Conservation (phyloP, 1,140 invertebrate species). For the honey bee (Apis mellifera) region DNA sequence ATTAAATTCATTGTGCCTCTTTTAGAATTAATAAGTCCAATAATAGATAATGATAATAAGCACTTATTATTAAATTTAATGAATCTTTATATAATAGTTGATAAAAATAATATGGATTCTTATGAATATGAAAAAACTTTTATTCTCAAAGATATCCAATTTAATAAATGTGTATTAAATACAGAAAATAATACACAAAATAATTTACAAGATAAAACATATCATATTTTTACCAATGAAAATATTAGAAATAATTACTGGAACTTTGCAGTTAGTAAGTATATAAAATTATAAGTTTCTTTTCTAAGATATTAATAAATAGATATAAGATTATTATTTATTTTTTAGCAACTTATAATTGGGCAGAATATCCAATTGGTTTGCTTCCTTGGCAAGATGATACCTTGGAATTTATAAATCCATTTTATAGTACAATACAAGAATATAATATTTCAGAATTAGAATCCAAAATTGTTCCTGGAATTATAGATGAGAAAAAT, state of each 20-base stretch:
- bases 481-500: slow-evolving; percentile 65
- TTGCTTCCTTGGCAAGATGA: slow-evolving; percentile 77
- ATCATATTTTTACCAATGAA: slow-evolving; percentile 53
- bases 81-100: slow-evolving; percentile 55
- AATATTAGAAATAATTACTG: slow-evolving; percentile 69
- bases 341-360: slow-evolving; percentile 66
- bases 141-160: slow-evolving; percentile 65
- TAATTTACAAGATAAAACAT: slow-evolving; percentile 10
- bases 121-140: not conserved
- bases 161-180: not conserved
- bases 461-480: slow-evolving; percentile 64
- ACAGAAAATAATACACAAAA: slow-evolving; percentile 24
- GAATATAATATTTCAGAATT: slow-evolving; percentile 35
- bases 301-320: slow-evolving; percentile 6
- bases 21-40: slow-evolving; percentile 65
- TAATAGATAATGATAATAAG: slow-evolving; percentile 48
- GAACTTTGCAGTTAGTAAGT: slow-evolving; percentile 59
- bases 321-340: slow-evolving; percentile 5
- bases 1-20: slow-evolving; percentile 65
- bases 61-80: slow-evolving; percentile 66
- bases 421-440: slow-evolving; percentile 25
- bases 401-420: slow-evolving; percentile 55
- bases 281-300: slow-evolving; percentile 16
- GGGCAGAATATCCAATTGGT: slow-evolving; percentile 74
- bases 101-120: slow-evolving; percentile 2